Conservation (phyloP, 2,888 invertebrate genomes). For the Phytoseiulus persimilis region DNA sequence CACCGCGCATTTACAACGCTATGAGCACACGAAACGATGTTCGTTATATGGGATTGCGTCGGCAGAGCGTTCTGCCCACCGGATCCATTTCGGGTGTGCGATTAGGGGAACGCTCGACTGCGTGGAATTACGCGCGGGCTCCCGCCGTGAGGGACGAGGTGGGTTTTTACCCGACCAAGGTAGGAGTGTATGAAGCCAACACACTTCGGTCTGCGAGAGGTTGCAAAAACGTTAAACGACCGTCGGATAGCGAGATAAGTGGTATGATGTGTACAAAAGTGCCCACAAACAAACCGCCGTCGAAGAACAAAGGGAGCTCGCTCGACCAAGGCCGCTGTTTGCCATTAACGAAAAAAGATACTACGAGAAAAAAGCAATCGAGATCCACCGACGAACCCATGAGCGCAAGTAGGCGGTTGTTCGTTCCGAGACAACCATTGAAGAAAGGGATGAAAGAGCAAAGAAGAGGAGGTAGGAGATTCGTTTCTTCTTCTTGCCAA, state of each 20-base stretch:
- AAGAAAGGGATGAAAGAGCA: background rate
- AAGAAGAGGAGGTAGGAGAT: background rate
- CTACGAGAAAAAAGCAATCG: background rate
- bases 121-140: background rate
- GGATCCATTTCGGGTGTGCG: too few relatives aligned
- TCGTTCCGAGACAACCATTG: background rate
- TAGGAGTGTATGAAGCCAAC: background rate
- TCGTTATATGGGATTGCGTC: background rate
- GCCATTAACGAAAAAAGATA: background rate
- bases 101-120: too few relatives aligned
- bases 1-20: background rate
- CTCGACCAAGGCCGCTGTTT: background rate
- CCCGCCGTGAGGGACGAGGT: background rate
- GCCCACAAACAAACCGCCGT: background rate
- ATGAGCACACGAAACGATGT: background rate
- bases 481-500: background rate
- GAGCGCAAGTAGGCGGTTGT: background rate
- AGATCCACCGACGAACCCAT: background rate
- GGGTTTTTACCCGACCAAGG: background rate
- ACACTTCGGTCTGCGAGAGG: background rate
- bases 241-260: background rate
- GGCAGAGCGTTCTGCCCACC: background rate
- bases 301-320: background rate
- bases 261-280: background rate
- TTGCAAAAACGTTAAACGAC: background rate